Percentiles rank a stretch among this genome's conserved stretches.
These are phyloP conservation scores for Nomada fucata DNA, from an alignment of 2,888 invertebrate genomes.

Conservation along the genomic window DNA sequence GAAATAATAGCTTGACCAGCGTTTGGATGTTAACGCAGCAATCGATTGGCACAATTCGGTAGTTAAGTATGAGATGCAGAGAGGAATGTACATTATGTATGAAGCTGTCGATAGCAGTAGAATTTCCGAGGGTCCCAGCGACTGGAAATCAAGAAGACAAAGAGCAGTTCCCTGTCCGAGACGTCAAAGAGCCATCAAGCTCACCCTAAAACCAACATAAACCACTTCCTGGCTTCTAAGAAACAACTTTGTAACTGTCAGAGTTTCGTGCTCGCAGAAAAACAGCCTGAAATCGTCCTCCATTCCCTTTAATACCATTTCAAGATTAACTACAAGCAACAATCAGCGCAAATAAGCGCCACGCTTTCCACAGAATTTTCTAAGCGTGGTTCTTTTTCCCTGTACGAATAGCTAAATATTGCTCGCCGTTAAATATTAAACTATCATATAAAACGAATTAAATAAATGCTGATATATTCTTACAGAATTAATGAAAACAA, in stretches of 20 bases:
- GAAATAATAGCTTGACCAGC: background rate
- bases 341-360: too few relatives aligned
- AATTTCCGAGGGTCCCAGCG: background rate
- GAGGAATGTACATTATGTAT: background rate
- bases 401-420: too few relatives aligned
- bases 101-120: constrained; percentile 2
- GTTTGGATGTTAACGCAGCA: background rate
- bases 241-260: background rate
- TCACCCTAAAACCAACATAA: background rate
- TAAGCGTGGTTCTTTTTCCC: too few relatives aligned
- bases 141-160: background rate
- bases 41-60: background rate
- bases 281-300: background rate
- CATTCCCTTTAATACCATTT: too few relatives aligned
- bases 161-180: constrained; percentile 12
- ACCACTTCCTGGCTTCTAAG: background rate
- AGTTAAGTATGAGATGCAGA: background rate
- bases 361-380: too few relatives aligned
- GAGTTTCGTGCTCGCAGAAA: background rate
- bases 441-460: too few relatives aligned
- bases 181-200: constrained; percentile 6
- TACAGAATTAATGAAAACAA: too few relatives aligned
- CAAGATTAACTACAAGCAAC: too few relatives aligned
- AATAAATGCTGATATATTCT: too few relatives aligned
- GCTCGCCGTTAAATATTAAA: too few relatives aligned